Percentiles rank a stretch among this genome's conserved stretches.
These are phyloP conservation scores for Myotis vivesi DNA, from an alignment of 2,797 vertebrate species.

Conservation along the genomic window DNA sequence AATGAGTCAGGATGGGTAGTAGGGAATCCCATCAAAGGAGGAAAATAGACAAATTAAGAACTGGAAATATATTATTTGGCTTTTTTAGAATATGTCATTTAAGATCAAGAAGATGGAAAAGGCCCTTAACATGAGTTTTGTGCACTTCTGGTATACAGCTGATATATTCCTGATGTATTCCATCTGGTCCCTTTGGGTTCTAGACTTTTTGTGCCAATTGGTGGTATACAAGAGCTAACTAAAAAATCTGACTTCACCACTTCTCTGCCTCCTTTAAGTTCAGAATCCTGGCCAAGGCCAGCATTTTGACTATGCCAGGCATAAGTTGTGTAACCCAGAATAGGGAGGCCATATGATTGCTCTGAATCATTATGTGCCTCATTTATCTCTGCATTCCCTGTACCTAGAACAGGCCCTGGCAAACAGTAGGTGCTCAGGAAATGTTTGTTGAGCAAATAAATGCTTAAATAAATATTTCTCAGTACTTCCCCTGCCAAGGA, in stretches of 20 bases:
- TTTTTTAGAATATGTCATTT: conserved; percentile 20
- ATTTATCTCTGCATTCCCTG: background rate
- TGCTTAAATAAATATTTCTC: conserved; percentile 39
- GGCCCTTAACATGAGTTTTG: background rate
- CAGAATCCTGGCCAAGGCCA: background rate
- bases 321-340: background rate
- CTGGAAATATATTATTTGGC: background rate
- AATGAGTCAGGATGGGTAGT: background rate
- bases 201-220: background rate
- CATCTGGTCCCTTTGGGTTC: background rate
- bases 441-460: conserved; percentile 42
- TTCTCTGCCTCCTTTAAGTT: background rate
- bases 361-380: background rate
- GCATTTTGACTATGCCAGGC: background rate
- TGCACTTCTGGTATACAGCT: background rate
- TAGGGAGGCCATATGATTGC: background rate
- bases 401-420: background rate
- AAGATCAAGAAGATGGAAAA: background rate
- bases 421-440: conserved; percentile 28
- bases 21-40: background rate
- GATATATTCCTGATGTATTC: background rate
- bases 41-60: background rate
- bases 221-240: background rate
- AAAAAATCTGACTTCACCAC: background rate
- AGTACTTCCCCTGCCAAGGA: background rate